Evolutionary conservation across 2,113 vertebrate genomes (phyloP).

Genomic region (Phylloscopus trochiloides): DNA sequence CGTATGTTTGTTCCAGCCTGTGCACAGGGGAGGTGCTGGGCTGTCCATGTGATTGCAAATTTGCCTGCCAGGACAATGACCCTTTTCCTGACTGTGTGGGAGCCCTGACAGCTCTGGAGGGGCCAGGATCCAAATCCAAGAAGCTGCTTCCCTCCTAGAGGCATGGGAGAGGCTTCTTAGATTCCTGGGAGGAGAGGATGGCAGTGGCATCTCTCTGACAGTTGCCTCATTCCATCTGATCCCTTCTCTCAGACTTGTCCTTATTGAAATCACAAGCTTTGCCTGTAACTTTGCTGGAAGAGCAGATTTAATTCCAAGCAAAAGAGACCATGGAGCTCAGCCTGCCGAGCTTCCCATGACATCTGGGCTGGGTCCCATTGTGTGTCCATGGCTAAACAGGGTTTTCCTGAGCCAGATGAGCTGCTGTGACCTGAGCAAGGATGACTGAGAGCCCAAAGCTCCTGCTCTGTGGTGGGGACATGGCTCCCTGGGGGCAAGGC

Average conservation of each 20-base stretch:
- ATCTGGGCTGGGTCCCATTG: not conserved
- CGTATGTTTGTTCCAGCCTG: not conserved
- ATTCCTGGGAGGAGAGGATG: not conserved
- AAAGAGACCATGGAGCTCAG: not conserved
- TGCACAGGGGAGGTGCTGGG: not conserved
- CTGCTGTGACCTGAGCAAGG: not conserved
- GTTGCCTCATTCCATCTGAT: not conserved
- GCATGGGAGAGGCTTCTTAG: not conserved
- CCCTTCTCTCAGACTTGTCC: not conserved
- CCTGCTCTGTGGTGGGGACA: not conserved
- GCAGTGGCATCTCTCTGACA: not conserved
- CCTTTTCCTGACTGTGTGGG: not conserved
- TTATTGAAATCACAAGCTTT: not conserved
- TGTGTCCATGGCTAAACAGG: accelerated
- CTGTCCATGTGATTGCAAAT: accelerated
- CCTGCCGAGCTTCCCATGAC: not conserved
- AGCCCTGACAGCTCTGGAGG: not conserved
- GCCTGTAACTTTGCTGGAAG: not conserved
- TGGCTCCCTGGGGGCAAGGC: not conserved
- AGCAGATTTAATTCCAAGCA: not conserved
- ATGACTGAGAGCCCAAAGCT: not conserved
- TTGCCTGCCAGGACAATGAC: not conserved
- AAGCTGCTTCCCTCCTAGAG: not conserved
- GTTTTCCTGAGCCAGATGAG: not conserved
- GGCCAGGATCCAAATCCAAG: not conserved